These are phyloP conservation scores for Agrotis exclamationis DNA, from an alignment of 2,888 invertebrate genomes.

Conservation along the genomic window DNA sequence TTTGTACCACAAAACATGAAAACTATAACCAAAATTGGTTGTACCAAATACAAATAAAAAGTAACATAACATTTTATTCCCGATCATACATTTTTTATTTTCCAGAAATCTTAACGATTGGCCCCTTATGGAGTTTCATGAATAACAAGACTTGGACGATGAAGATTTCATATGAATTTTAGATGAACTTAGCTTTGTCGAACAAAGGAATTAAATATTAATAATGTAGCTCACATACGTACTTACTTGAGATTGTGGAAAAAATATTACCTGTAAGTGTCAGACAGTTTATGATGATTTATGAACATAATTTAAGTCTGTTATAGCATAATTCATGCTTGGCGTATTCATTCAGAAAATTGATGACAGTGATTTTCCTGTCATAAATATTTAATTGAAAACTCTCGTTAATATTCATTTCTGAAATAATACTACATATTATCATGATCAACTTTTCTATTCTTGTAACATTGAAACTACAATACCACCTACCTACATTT, in stretches of 20 bases:
- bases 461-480: background rate
- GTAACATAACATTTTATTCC: conserved; percentile 34
- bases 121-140: conserved; percentile 45
- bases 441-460: background rate
- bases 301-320: conserved; percentile 28
- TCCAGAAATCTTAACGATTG: conserved; percentile 52
- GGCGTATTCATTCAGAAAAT: conserved; percentile 20
- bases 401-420: conserved; percentile 34
- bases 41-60: conserved; percentile 26
- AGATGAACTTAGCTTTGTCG: conserved; percentile 57
- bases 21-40: conserved; percentile 36
- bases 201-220: conserved; percentile 65
- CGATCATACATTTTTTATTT: conserved; percentile 41
- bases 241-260: conserved; percentile 14
- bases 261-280: conserved; percentile 43
- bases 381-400: conserved; percentile 1
- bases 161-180: conserved; percentile 57
- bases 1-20: conserved; percentile 27
- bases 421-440: background rate
- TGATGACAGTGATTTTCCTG: background rate
- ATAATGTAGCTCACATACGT: conserved; percentile 47
- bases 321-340: conserved; percentile 17
- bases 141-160: conserved; percentile 47
- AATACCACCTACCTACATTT: background rate
- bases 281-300: conserved; percentile 41